Evolutionary conservation across 2,797 vertebrate species (phyloP).

Genomic region (Moxostoma hubbsi): DNA sequence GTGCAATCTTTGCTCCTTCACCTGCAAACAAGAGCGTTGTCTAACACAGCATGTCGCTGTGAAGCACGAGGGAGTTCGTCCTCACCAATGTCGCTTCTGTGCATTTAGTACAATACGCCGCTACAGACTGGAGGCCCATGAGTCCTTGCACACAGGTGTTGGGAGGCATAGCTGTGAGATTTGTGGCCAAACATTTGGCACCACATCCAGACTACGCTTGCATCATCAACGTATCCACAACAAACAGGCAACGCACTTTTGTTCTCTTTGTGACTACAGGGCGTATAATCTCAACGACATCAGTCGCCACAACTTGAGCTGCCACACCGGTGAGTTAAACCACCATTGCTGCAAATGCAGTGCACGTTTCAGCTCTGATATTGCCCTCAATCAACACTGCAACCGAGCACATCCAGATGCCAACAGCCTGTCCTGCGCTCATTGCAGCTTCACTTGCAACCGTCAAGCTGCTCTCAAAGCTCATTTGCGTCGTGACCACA

Average conservation of each 20-base stretch:
- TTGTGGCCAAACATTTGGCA: constrained; percentile 89
- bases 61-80: constrained; percentile 84
- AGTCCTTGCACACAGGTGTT: constrained; percentile 90
- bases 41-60: constrained; percentile 83
- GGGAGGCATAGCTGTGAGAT: constrained; percentile 85
- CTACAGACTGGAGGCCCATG: constrained; percentile 90
- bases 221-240: constrained; percentile 89
- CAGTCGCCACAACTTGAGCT: constrained; percentile 86
- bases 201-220: constrained; percentile 87
- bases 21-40: constrained; percentile 86
- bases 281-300: constrained; percentile 90
- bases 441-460: constrained; percentile 79
- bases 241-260: constrained; percentile 88
- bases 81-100: constrained; percentile 84
- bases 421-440: constrained; percentile 67
- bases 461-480: constrained; percentile 78
- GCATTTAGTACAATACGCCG: constrained; percentile 88
- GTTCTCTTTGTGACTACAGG: constrained; percentile 88
- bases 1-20: constrained; percentile 84
- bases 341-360: constrained; percentile 83
- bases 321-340: constrained; percentile 84
- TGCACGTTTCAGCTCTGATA: constrained; percentile 87
- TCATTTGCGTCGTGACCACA: constrained; percentile 84
- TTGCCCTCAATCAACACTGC: constrained; percentile 88
- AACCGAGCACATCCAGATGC: constrained; percentile 82